Percentiles rank a stretch among this genome's conserved stretches.
Evolutionary conservation across 1,140 invertebrate genomes (phyloP).

Genomic region (Drosophila lacteicornis): DNA sequence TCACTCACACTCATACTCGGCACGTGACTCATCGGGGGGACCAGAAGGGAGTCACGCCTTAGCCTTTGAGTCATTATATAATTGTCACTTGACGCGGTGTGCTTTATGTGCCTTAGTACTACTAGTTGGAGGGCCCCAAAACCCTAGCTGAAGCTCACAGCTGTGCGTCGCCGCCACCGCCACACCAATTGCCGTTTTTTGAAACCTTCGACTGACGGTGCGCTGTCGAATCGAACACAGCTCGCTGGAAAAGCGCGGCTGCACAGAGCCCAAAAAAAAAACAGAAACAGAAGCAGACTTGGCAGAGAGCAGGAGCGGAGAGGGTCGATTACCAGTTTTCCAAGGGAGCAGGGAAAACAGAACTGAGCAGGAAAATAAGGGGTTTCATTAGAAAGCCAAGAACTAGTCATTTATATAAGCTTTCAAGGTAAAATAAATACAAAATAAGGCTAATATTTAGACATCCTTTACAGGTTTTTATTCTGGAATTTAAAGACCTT

Average conservation of each 20-base stretch:
- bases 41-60: slow-evolving; percentile 25
- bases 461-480: background rate
- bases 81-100: slow-evolving; percentile 34
- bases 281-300: slow-evolving; percentile 24
- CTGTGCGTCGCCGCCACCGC: slow-evolving; percentile 26
- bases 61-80: slow-evolving; percentile 43
- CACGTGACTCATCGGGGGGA: slow-evolving; percentile 43
- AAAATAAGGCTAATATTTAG: background rate
- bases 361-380: slow-evolving; percentile 36
- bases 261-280: slow-evolving; percentile 35
- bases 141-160: slow-evolving; percentile 28
- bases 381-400: slow-evolving; percentile 1
- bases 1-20: slow-evolving; percentile 6
- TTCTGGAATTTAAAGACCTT: background rate
- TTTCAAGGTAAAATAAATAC: too few species aligned
- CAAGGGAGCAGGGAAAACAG: slow-evolving; percentile 24
- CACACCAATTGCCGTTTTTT: slow-evolving; percentile 52
- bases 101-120: background rate
- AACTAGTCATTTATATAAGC: too few species aligned
- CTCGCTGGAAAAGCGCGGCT: slow-evolving; percentile 41
- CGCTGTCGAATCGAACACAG: slow-evolving; percentile 33
- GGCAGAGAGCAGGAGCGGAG: background rate
- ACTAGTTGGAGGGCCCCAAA: background rate
- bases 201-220: slow-evolving; percentile 44
- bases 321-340: slow-evolving; percentile 24